Evolutionary conservation across 1,140 invertebrate species (phyloP).

Genomic region (Conus ventricosus): DNA sequence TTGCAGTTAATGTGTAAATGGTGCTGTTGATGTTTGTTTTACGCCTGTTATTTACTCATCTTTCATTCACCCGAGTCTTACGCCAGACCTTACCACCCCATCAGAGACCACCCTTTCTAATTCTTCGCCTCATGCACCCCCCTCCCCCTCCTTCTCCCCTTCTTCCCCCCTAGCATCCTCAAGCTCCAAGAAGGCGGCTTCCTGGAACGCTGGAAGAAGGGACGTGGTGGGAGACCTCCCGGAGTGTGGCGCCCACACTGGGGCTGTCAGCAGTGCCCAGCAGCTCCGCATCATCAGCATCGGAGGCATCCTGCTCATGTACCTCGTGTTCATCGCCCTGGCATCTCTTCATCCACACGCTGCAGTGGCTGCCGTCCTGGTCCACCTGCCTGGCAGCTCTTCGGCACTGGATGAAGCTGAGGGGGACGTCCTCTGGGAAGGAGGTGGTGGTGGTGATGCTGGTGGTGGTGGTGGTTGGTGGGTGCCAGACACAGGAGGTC

Average conservation of each 20-base stretch:
- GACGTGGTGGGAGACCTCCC: constrained; percentile 50
- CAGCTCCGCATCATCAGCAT: constrained; percentile 51
- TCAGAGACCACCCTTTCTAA: no score
- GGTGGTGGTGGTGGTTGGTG: no score
- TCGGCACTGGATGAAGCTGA: no score
- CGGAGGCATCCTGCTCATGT: constrained; percentile 57
- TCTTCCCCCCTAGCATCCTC: constrained; percentile 50
- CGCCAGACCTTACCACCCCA: no score
- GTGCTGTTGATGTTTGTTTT: neutral
- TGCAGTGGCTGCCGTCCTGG: neutral
- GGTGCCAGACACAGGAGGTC: no score
- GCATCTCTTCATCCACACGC: neutral
- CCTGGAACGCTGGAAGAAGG: constrained; percentile 53
- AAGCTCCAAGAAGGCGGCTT: constrained; percentile 62
- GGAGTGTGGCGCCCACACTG: constrained; percentile 36
- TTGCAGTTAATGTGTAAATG: no score
- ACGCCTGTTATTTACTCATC: neutral
- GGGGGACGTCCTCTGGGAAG: no score
- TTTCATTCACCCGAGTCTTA: no score
- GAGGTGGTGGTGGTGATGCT: no score
- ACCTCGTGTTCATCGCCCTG: constrained; percentile 5
- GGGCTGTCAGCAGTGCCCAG: constrained; percentile 34
- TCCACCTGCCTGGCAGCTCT: neutral
- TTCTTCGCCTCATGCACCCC: no score
- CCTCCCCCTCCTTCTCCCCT: no score